Evolutionary conservation across 2,888 invertebrate species (phyloP).

Genomic region (Cosmopolites sordidus): DNA sequence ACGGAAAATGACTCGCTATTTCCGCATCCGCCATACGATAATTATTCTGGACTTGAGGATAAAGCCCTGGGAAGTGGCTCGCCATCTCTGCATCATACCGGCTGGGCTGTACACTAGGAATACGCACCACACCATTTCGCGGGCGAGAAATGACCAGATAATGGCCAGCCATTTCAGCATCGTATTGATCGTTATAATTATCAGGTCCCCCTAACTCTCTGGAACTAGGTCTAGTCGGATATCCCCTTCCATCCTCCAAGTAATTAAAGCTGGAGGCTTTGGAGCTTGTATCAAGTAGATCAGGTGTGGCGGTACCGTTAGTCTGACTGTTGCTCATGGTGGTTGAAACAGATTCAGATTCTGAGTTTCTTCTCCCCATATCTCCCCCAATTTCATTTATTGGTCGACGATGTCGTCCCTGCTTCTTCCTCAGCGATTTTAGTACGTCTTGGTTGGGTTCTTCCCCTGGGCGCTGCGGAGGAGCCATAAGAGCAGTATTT

Average conservation of each 20-base stretch:
- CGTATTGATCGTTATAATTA: not conserved
- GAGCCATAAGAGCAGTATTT: constrained; percentile 32
- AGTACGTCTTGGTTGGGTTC: constrained; percentile 30
- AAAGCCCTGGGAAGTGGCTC: not conserved
- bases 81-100: constrained; percentile 1
- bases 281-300: constrained; percentile 3
- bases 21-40: not conserved
- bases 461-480: constrained; percentile 28
- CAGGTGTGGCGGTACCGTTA: constrained; percentile 10
- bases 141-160: not conserved
- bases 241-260: not conserved
- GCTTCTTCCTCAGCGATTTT: constrained; percentile 32
- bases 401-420: constrained; percentile 27
- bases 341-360: constrained; percentile 20
- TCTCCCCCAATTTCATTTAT: constrained; percentile 17
- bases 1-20: not conserved
- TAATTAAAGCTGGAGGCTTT: not conserved
- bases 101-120: not conserved
- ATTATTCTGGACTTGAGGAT: not conserved
- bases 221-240: not conserved
- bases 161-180: not conserved
- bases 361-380: constrained; percentile 14
- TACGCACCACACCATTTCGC: not conserved
- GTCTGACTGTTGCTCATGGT: constrained; percentile 11
- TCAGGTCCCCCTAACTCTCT: not conserved